Percentiles rank a stretch among this genome's conserved stretches.
These are phyloP conservation scores for Apantesis nais DNA, from an alignment of 2,888 invertebrate genomes.

Conservation along the genomic window DNA sequence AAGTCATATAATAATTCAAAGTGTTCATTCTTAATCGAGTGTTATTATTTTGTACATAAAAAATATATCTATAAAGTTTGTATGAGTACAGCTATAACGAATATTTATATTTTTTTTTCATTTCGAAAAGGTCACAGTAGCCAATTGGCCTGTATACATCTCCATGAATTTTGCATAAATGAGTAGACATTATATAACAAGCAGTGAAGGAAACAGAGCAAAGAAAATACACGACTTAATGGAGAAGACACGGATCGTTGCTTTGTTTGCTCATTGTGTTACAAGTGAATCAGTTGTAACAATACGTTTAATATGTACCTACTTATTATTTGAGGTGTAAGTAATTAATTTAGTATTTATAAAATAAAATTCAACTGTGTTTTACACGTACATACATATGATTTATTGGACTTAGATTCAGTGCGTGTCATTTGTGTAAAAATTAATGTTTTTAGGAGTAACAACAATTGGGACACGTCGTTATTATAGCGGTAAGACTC, in stretches of 20 bases:
- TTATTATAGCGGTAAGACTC: no score
- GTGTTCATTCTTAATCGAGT: background rate
- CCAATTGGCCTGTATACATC: conserved; percentile 35
- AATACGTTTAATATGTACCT: conserved; percentile 8
- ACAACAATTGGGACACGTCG: background rate
- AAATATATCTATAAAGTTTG: background rate
- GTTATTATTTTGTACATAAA: background rate
- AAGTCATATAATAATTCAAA: background rate
- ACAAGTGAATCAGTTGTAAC: conserved; percentile 35
- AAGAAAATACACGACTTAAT: conserved; percentile 52
- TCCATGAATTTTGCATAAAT: conserved; percentile 35
- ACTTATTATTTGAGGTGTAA: background rate
- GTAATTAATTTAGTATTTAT: background rate
- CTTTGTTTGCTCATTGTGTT: conserved; percentile 44
- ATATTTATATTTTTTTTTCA: background rate
- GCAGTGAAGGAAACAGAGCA: conserved; percentile 55
- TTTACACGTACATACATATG: background rate
- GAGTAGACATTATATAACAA: conserved; percentile 47
- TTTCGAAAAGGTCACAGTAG: conserved; percentile 34
- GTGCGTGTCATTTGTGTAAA: background rate
- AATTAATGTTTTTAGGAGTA: background rate
- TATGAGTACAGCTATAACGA: background rate
- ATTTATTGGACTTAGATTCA: background rate
- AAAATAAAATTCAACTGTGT: background rate
- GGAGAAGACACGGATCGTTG: conserved; percentile 49